Evolutionary conservation across 2,797 vertebrate genomes (phyloP).

Genomic region (Erethizon dorsatum): DNA sequence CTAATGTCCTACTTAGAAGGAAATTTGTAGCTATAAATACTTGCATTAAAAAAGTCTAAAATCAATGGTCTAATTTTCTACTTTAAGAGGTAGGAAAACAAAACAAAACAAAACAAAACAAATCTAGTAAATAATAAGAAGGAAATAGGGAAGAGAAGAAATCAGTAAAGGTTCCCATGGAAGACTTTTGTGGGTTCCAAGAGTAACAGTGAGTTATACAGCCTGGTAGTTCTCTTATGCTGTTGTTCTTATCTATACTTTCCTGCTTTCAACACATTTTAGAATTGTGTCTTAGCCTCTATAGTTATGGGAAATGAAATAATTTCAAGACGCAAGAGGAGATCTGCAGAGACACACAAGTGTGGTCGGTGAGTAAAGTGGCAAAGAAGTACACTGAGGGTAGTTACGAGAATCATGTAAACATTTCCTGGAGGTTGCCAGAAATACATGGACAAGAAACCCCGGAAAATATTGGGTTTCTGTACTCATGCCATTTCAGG

Average conservation of each 20-base stretch:
- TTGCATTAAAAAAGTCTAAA: not conserved
- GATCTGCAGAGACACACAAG: not conserved
- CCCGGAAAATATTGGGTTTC: not conserved
- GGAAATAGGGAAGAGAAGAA: not conserved
- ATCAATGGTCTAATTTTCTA: not conserved
- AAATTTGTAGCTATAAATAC: conserved; percentile 32
- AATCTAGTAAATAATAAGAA: not conserved
- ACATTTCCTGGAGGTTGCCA: not conserved
- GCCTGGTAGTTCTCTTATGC: not conserved
- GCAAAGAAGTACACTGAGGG: not conserved
- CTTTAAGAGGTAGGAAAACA: not conserved
- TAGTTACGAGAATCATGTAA: not conserved
- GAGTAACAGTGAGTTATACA: too few species aligned
- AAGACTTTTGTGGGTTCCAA: not conserved
- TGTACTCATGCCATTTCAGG: not conserved
- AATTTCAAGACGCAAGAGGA: conserved; percentile 11
- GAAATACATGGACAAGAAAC: not conserved
- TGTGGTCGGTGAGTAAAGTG: not conserved
- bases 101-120: not conserved
- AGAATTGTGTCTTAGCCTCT: not conserved
- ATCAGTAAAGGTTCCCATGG: not conserved
- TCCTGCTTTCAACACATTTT: not conserved
- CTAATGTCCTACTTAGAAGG: not conserved
- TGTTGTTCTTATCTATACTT: not conserved
- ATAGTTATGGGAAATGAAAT: not conserved